Conservation (phyloP, 2,113 vertebrate genomes). For the Sphyrna mokarran region DNA sequence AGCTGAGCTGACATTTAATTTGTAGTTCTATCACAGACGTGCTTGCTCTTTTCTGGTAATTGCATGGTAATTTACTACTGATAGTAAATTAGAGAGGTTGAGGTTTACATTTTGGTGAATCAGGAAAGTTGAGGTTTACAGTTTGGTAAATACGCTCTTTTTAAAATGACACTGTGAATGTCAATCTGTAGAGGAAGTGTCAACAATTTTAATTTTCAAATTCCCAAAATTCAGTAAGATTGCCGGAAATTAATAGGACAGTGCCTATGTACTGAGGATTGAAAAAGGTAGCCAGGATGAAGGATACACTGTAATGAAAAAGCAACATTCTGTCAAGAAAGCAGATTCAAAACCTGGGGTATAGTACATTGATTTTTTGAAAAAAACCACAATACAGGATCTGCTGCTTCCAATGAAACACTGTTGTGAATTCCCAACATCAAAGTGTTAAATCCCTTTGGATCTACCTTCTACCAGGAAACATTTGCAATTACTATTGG, state of each 20-base stretch:
- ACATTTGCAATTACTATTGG: not conserved
- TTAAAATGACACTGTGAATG: not conserved
- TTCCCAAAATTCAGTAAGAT: not conserved
- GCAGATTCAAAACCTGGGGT: not conserved
- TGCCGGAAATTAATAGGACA: not conserved
- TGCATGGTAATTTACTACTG: not conserved
- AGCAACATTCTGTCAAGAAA: not conserved
- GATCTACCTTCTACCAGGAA: not conserved
- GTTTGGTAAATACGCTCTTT: not conserved
- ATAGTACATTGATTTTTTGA: not conserved
- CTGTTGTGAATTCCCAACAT: not conserved
- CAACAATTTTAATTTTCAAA: not conserved
- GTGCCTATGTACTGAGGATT: not conserved
- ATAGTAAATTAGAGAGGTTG: not conserved
- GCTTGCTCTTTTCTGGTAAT: constrained; percentile 10
- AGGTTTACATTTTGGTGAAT: not conserved
- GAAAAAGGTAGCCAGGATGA: too few relatives aligned
- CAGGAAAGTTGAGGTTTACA: not conserved
- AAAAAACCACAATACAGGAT: not conserved
- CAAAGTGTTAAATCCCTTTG: not conserved
- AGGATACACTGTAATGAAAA: not conserved
- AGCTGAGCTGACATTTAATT: not conserved
- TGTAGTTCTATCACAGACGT: not conserved
- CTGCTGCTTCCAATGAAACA: not conserved
- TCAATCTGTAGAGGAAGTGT: not conserved